phyloP scores from a whole-genome alignment of 2,888 invertebrate species.

The Myopa tessellatipennis region DNA sequence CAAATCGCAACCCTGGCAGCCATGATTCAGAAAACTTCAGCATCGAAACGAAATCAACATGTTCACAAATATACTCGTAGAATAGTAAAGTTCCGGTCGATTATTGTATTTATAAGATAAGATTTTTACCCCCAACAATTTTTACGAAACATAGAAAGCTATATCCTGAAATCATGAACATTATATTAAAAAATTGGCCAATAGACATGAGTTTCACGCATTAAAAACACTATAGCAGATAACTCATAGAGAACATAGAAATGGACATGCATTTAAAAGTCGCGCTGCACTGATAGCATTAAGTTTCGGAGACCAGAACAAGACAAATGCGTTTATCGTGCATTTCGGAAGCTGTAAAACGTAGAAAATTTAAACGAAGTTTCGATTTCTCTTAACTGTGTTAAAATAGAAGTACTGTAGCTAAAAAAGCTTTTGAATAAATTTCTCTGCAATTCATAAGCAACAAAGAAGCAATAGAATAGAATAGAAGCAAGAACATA shows the following conservation, averaged over 20 bases:
- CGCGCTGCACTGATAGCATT: conserved; percentile 57
- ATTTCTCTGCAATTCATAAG: conserved; percentile 35
- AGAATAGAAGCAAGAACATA: neutral
- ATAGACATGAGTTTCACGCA: neutral
- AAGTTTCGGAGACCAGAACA: conserved; percentile 47
- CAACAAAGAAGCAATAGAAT: conserved; percentile 41
- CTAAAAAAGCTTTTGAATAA: conserved; percentile 29
- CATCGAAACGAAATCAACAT: conserved; percentile 35
- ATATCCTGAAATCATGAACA: too few species aligned
- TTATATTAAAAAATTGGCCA: too few species aligned
- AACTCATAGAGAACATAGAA: conserved; percentile 42
- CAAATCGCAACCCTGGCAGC: conserved; percentile 13
- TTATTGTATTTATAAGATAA: too few species aligned
- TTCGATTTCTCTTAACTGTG: neutral
- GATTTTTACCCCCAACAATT: too few species aligned
- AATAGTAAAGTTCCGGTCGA: too few species aligned
- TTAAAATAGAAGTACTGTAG: too few species aligned
- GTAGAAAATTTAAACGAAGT: conserved; percentile 5
- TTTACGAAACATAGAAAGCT: too few species aligned
- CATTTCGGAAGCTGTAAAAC: conserved; percentile 16
- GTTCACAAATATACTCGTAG: conserved; percentile 17
- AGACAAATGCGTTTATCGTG: conserved; percentile 41
- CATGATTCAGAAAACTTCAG: conserved; percentile 8
- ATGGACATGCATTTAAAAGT: too few species aligned
- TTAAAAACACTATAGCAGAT: conserved; percentile 11